Evolutionary conservation across 1,140 invertebrate genomes (phyloP), one percentile per base, ranked within the genome.

Genomic region (Arion vulgaris): DNA sequence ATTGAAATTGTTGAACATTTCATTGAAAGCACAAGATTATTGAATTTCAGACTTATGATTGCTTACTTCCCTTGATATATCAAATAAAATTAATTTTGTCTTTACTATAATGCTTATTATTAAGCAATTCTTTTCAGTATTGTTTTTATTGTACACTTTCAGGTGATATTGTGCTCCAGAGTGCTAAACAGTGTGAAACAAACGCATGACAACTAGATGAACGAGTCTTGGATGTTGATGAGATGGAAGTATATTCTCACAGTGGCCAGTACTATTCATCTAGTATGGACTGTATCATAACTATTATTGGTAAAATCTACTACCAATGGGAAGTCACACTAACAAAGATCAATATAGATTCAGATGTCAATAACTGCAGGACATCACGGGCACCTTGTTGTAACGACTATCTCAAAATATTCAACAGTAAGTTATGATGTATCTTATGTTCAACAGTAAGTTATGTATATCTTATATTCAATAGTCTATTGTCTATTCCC

Each of bases 401-500:
- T 71, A 82, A 85, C 45, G 87, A 88, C 53, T 88, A 71, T 78
- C 82, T 89, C 26, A 87, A 88, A 75, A 78, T 89, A 66, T 89
- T 85, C 66, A 87, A 87, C 85, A 85, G 86, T 87, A 68, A 82
- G 82, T 66, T 49, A 26, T 32, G 26, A 49, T n/a, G n/a, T n/a
- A n/a, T n/a, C n/a, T n/a, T n/a, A n/a, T n/a, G n/a, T n/a, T n/a
- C n/a, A n/a, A n/a, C n/a, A n/a, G n/a, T n/a, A n/a, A n/a, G n/a
- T n/a, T n/a, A n/a, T n/a, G n/a, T n/a, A n/a, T n/a, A n/a, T n/a
- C n/a, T n/a, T n/a, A n/a, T n/a, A n/a, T n/a, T n/a, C n/a, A n/a
- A n/a, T n/a, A n/a, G n/a, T n/a, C n/a, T n/a, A n/a, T n/a, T n/a
- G n/a, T n/a, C n/a, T n/a, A n/a, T n/a, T n/a, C n/a, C n/a, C n/a